Evolutionary conservation across 2,113 vertebrate genomes (phyloP).

Genomic region (Oplegnathus fasciatus): DNA sequence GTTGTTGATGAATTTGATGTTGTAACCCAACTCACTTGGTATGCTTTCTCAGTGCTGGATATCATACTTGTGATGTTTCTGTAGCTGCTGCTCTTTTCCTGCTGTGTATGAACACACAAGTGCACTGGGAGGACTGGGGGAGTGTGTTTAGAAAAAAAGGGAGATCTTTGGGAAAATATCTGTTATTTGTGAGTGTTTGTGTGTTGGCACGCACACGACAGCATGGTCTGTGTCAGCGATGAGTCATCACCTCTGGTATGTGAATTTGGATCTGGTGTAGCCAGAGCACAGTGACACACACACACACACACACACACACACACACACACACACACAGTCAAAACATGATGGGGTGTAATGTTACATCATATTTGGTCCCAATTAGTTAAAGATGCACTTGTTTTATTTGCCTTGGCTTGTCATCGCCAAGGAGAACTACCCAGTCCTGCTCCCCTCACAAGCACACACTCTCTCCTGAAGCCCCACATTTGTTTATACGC

Average conservation of each 20-base stretch:
- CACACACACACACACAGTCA: background rate
- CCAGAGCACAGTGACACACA: background rate
- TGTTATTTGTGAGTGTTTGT: background rate
- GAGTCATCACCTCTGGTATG: slow-evolving; percentile 55
- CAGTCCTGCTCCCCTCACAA: background rate
- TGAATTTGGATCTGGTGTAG: slow-evolving; percentile 30
- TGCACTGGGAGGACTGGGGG: background rate
- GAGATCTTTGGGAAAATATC: background rate
- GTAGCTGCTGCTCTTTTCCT: background rate
- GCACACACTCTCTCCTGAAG: background rate
- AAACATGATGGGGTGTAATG: too few relatives aligned
- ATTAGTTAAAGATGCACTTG: background rate
- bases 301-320: background rate
- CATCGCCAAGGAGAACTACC: background rate
- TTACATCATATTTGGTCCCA: background rate
- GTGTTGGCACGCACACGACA: background rate
- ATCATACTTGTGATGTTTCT: background rate
- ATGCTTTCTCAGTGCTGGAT: background rate
- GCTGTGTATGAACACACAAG: background rate
- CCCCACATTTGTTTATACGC: slow-evolving; percentile 33
- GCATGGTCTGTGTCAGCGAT: background rate
- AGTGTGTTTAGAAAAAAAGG: background rate
- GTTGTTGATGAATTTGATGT: background rate
- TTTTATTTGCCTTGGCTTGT: background rate
- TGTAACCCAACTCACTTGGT: too few relatives aligned